Evolutionary conservation across 2,888 invertebrate genomes (phyloP), one percentile per base, ranked within the genome.

Genomic region (Melinaea marsaeus): DNA sequence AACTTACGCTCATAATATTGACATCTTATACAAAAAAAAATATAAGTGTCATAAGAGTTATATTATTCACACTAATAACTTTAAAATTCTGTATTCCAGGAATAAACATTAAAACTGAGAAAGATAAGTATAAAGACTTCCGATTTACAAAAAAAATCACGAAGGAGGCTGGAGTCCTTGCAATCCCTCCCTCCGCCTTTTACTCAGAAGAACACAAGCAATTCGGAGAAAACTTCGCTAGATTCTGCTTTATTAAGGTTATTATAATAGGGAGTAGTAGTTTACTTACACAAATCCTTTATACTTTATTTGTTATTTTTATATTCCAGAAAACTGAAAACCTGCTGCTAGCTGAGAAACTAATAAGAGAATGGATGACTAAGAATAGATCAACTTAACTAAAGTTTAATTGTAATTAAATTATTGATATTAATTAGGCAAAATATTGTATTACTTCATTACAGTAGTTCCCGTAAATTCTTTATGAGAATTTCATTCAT

Each of bases 81-180:
- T 42, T 9, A 3, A 42, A 11, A 42, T 42, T 2, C 9, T 11
- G 11, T 42, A 42, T 84, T 85, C 6, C 80, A 93, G 95, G 88
- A 47, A 92, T 95, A 5, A 93, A 95, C 78, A 85, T 97, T 7
- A 91, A 91, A 1, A 81, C 92, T 0, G 96, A 97, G 81, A 86
- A 79, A 0, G 97, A 97, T 76, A 92, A 92, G 71, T 92, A 94
- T 74, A 94, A 93, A 67, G 99, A 99, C 88, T 98, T 97, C 82
- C 93, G 93, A 71, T 99, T 99, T 84, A 97, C 98, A 0, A 97
- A 98, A 86, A 99, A 98, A 95, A 95, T 99, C 92, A 96, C 96
- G 0, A 97, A 96, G 78, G 96, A 98, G 76, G 94, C 97, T 74
- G 97, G 98, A 55, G 90, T 99, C 13, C 95, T 98, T 72, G 95